A percentile compares a stretch with the other conserved stretches of the same genome.
Conservation (phyloP, 2,888 invertebrate genomes). For the Oegoconia quadripuncta region DNA sequence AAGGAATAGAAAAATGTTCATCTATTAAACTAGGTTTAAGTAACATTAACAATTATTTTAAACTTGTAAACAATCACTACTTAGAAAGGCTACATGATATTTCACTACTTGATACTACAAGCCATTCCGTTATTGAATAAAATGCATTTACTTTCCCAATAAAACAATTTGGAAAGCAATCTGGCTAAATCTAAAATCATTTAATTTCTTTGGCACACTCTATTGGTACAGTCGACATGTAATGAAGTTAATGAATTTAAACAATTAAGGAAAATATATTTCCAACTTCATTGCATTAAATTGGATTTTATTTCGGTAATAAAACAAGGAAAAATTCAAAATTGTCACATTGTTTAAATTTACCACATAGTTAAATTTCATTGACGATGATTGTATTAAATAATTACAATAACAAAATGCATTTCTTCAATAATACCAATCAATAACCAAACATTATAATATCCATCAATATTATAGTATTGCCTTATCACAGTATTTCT, state of each 20-base stretch:
- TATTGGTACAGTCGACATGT: no score
- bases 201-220: no score
- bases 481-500: slow-evolving; percentile 28
- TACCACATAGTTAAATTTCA: no score
- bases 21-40: slow-evolving; percentile 27
- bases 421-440: neutral
- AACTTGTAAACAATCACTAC: slow-evolving; percentile 46
- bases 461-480: slow-evolving; percentile 1
- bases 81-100: slow-evolving; percentile 37
- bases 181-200: no score
- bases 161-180: no score
- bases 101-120: slow-evolving; percentile 20
- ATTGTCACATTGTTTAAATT: no score
- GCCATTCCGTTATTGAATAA: slow-evolving; percentile 17
- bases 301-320: no score
- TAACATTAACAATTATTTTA: slow-evolving; percentile 34
- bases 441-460: neutral
- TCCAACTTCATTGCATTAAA: no score
- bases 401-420: neutral
- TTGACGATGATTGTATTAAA: no score
- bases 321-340: no score
- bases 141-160: neutral
- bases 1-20: slow-evolving; percentile 60
- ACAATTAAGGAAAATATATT: no score
- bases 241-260: no score